These are phyloP conservation scores for Drosophila acutilabella DNA, from an alignment of 2,888 invertebrate genomes.

Conservation along the genomic window DNA sequence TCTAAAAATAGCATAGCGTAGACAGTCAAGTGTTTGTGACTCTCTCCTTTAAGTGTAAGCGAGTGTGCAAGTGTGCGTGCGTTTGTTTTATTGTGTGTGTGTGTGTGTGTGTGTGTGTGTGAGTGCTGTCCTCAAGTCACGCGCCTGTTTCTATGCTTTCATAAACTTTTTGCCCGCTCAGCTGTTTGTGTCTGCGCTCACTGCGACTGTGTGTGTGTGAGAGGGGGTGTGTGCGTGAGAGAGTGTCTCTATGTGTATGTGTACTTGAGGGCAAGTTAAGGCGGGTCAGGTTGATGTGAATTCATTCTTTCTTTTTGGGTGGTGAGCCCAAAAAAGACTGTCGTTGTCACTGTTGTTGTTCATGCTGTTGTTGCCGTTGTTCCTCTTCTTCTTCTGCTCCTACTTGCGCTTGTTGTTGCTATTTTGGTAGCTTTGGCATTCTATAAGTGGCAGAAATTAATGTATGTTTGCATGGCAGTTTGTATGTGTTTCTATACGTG, in stretches of 20 bases:
- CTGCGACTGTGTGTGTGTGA: conserved; percentile 24
- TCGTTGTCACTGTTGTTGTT: conserved; percentile 47
- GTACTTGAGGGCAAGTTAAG: conserved; percentile 63
- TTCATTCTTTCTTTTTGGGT: conserved; percentile 27
- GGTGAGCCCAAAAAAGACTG: conserved; percentile 42
- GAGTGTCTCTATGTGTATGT: conserved; percentile 44
- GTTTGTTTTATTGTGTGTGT: conserved; percentile 20
- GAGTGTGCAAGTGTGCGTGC: conserved; percentile 2
- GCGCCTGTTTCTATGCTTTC: conserved; percentile 75
- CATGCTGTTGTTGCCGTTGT: conserved; percentile 7
- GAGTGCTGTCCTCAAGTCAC: conserved; percentile 62
- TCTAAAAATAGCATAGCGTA: conserved; percentile 60
- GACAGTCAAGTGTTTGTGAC: conserved; percentile 57
- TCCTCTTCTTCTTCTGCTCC: conserved; percentile 1
- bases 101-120: conserved; percentile 26
- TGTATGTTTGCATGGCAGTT: conserved; percentile 3
- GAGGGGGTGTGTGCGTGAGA: conserved; percentile 21
- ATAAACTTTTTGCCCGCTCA: conserved; percentile 67
- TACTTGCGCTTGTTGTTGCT: conserved; percentile 42
- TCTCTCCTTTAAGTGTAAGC: conserved; percentile 1
- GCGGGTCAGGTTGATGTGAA: conserved; percentile 75
- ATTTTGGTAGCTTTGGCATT: conserved; percentile 65
- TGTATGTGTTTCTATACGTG: conserved; percentile 7
- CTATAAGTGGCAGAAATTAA: conserved; percentile 58
- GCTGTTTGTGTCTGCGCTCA: conserved; percentile 42